Conservation (phyloP, 2,113 vertebrate genomes). For the Ploceus nigricollis region DNA sequence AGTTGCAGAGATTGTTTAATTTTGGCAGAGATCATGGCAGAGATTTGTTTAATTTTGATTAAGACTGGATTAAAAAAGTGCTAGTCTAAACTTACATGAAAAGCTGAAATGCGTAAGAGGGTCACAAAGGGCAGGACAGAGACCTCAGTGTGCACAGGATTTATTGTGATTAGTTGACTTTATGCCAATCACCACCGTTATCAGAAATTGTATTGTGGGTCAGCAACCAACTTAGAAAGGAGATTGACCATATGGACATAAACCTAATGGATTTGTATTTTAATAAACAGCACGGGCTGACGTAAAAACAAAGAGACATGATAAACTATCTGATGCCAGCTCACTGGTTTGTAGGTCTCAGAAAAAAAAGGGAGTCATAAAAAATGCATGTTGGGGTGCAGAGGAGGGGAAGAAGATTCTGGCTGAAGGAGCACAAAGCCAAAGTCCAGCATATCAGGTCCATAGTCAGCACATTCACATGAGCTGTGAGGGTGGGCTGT, state of each 20-base stretch:
- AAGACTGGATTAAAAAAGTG: not conserved
- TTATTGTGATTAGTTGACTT: slow-evolving; percentile 57
- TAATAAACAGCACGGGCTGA: slow-evolving; percentile 55
- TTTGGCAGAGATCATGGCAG: not conserved
- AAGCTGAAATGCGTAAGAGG: slow-evolving; percentile 3
- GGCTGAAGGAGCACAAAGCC: not conserved
- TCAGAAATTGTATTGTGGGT: slow-evolving; percentile 25
- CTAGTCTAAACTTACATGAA: slow-evolving; percentile 1
- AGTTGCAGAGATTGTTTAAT: not conserved
- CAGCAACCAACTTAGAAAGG: slow-evolving; percentile 58
- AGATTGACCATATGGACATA: slow-evolving; percentile 58
- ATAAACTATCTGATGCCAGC: not conserved
- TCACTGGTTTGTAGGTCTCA: not conserved
- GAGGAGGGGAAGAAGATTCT: not conserved
- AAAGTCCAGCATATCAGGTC: not conserved
- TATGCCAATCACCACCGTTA: slow-evolving; percentile 54
- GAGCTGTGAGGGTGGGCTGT: accelerated
- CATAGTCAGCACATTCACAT: not conserved
- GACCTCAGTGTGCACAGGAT: slow-evolving; percentile 8
- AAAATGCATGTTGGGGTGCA: not conserved
- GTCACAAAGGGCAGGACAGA: slow-evolving; percentile 19
- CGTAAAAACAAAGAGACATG: slow-evolving; percentile 46
- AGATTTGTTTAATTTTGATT: not conserved
- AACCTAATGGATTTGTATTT: slow-evolving; percentile 63
- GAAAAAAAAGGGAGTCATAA: not conserved